Base-by-base conservation (phyloP, 2,113 vertebrate genomes). In the Bujurquina vittata region DNA sequence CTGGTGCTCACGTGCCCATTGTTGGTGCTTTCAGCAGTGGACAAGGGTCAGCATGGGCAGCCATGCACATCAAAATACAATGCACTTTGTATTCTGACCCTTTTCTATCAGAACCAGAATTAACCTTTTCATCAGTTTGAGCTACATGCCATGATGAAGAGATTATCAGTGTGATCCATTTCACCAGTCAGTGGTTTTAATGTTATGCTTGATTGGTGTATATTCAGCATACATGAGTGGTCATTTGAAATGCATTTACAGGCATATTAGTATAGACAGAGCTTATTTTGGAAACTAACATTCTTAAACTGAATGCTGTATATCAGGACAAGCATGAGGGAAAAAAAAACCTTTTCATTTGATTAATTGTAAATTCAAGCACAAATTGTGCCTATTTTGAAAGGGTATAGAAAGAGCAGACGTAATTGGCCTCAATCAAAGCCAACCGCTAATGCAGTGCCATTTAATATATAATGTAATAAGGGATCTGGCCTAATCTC, bases 361-460 rank as follows among this genome's bases (percentile, higher is more conserved):
- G 62, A 87, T 80, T 62, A 22, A 81, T 76, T 33, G 14, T 15
- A 31, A 18, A 62, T 75, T 12, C n/a, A 74, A 63, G 63, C 63
- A 58, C 59, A 80, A 46, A 58, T 57, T 52, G 78, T 31, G 26
- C 8, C 46, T 29, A 31, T 23, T 78, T 46, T 78, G 7, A 57
- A 73, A 80, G 17, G 60, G 79, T 31, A 61, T 43, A 18, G 61
- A 80, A 77, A 72, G 79, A 78, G 37, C 1, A 1, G 52, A 35
- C 80, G 67, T 67, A 87, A 75, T 87, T 84, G 54, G 23, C 46
- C 46, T 60, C 63, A 87, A 59, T 81, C 80, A 59, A 37, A 63
- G 57, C 56, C 57, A 57, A 75, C 67, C 75, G 75, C 77, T 73
- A 67, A 67, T 67, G 63, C 40, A 18, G 26, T 46, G 3, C 4